These are phyloP conservation scores for Chitala chitala DNA, from an alignment of 2,113 vertebrate genomes.

Conservation along the genomic window DNA sequence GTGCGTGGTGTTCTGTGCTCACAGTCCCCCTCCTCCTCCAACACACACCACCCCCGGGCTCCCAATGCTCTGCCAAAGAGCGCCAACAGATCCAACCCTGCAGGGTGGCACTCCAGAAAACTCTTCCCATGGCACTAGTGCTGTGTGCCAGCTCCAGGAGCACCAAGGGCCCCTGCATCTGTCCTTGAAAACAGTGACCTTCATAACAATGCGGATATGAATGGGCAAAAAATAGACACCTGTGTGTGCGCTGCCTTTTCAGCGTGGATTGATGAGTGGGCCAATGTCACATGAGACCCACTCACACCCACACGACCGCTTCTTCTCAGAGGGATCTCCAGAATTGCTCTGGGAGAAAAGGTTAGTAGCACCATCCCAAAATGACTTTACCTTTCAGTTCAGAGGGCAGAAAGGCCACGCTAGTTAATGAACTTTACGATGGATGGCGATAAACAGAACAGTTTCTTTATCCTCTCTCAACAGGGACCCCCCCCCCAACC, in stretches of 20 bases:
- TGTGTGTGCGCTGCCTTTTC: background rate
- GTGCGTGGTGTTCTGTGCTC: background rate
- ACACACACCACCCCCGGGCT: background rate
- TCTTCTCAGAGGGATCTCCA: no score
- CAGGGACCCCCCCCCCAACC: slow-evolving; percentile 69
- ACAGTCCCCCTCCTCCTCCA: background rate
- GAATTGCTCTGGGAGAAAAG: no score
- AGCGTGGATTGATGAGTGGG: no score
- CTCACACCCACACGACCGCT: background rate
- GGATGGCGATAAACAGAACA: slow-evolving; percentile 75
- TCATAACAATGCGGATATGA: background rate
- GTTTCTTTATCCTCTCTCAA: slow-evolving; percentile 74
- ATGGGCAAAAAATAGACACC: background rate
- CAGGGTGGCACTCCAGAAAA: no score
- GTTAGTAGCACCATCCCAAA: no score
- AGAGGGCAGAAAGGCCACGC: slow-evolving; percentile 78
- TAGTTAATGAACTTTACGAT: slow-evolving; percentile 88
- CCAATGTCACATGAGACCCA: no score
- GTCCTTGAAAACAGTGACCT: background rate
- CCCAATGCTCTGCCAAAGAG: no score
- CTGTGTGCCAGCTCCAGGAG: no score
- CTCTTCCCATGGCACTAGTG: no score
- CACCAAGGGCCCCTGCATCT: background rate
- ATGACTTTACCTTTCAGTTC: slow-evolving; percentile 88
- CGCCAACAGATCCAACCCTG: no score